Conservation (phyloP, 2,888 invertebrate genomes). For the Emmelina monodactyla region DNA sequence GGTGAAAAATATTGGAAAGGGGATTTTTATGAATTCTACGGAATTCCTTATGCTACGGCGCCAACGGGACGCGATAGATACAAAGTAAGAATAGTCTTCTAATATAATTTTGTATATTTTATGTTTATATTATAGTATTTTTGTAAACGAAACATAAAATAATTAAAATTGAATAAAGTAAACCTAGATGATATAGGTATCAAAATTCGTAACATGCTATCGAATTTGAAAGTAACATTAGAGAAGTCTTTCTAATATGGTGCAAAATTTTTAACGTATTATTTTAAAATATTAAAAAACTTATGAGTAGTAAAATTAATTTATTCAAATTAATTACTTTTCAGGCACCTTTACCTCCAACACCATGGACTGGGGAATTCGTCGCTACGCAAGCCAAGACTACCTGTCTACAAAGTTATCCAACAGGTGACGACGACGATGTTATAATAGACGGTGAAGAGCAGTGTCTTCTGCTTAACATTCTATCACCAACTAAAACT, state of each 20-base stretch:
- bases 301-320: no score
- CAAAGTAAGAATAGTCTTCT: constrained; percentile 28
- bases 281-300: no score
- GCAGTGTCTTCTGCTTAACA: constrained; percentile 39
- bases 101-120: no score
- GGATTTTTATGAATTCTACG: constrained; percentile 46
- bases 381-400: constrained; percentile 25
- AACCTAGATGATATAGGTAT: no score
- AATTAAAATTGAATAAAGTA: no score
- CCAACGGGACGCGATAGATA: constrained; percentile 41
- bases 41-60: constrained; percentile 42
- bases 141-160: no score
- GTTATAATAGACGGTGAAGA: constrained; percentile 32
- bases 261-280: no score
- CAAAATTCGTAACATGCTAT: no score
- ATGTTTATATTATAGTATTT: no score
- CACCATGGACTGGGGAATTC: constrained; percentile 31
- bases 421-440: constrained; percentile 29
- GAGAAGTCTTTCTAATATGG: no score
- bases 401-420: constrained; percentile 39
- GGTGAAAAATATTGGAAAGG: constrained; percentile 52
- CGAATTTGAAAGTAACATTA: no score
- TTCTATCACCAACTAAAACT: constrained; percentile 37
- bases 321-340: constrained; percentile 20
- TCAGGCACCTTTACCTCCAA: constrained; percentile 43